These are phyloP conservation scores for Thymallus thymallus DNA, from an alignment of 2,113 vertebrate species.

Conservation along the genomic window DNA sequence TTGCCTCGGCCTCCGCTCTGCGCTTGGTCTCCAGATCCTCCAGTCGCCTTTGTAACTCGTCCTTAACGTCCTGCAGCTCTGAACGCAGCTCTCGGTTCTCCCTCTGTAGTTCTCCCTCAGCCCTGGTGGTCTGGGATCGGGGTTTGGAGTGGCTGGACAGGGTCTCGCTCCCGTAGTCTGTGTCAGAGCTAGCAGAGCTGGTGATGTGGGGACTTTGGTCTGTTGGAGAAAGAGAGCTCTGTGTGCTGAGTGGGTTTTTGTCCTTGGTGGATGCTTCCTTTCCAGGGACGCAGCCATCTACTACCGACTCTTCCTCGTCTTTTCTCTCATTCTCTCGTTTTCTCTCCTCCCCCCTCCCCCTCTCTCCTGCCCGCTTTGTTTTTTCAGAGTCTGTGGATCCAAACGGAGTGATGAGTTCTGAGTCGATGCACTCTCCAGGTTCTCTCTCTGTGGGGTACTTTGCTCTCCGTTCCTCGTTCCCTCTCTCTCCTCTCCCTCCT, in stretches of 20 bases:
- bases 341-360: neutral
- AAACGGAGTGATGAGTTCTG: constrained; percentile 58
- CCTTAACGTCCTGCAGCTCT: constrained; percentile 59
- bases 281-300: constrained; percentile 1
- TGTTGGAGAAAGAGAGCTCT: neutral
- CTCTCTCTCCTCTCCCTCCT: constrained; percentile 34
- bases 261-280: constrained; percentile 19
- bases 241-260: constrained; percentile 17
- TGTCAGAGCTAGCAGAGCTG: neutral
- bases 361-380: constrained; percentile 16
- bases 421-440: constrained; percentile 77
- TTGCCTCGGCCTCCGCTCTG: constrained; percentile 68
- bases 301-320: constrained; percentile 4
- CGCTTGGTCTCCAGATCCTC: constrained; percentile 75
- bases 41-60: constrained; percentile 67
- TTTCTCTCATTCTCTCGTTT: neutral
- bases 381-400: constrained; percentile 45
- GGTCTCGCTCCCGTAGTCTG: neutral
- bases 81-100: constrained; percentile 63
- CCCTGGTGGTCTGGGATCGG: neutral
- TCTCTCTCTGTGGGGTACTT: constrained; percentile 69
- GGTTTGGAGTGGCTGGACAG: neutral
- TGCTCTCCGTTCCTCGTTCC: constrained; percentile 6
- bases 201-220: neutral
- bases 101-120: constrained; percentile 51